Evolutionary conservation across 2,113 vertebrate genomes (phyloP), one percentile per base, ranked within the genome.

Genomic region (Triplophysa tibetana): DNA sequence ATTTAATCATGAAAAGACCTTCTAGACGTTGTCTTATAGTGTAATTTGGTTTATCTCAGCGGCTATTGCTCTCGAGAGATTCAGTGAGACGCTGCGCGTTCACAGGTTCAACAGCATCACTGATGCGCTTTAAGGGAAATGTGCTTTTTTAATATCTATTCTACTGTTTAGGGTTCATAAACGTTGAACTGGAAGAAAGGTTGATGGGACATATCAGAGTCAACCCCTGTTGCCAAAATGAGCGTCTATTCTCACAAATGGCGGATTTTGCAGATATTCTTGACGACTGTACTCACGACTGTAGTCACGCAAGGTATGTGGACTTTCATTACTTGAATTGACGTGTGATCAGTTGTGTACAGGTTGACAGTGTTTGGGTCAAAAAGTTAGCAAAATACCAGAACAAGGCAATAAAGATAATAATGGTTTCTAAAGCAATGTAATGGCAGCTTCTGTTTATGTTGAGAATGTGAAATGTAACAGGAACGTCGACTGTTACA

Each of bases 301-400:
- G 50, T 29, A 29, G 29, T 86, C 79, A 75, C 90, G 23, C 92
- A 92, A 91, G 90, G 92, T 93, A 89, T 81, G 91, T 58, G 0
- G 10, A n/a, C 50, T 48, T 63, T 23, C 9, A 58, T 9, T 21
- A 9, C 2, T 21, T 58, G 19, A 21, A 58, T 58, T 3, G 19
- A 58, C 19, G 19, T 5, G 7, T 21, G n/a, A 58, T 21, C 19
- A 2, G n/a, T 8, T 21, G 9, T 21, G 9, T 9, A 58, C 8
- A 4, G 7, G 50, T 21, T 29, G 9, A 26, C 33, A 72, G 17
- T 12, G 33, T 19, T 56, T 8, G 1, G n/a, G 13, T 16, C 16
- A 17, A 19, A 56, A 43, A 43, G 41, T 43, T 10, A 2, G 41
- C 10, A 43, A 43, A 43, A 10, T 45, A 45, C 43, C 43, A 2